phyloP scores from a whole-genome alignment of 2,113 vertebrate genomes.

The Thryonomys swinderianus region DNA sequence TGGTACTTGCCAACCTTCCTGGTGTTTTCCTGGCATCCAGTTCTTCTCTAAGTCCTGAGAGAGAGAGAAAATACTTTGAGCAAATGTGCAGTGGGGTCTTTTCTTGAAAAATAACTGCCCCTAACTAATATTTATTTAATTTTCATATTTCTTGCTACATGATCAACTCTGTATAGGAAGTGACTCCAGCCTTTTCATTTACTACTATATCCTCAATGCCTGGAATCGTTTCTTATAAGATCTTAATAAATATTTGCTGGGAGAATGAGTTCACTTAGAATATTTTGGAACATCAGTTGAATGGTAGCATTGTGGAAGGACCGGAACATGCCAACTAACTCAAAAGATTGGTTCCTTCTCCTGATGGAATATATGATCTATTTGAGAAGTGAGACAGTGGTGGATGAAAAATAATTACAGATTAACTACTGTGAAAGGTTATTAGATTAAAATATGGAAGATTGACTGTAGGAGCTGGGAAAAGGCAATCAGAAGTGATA shows the following conservation, averaged over 20 bases:
- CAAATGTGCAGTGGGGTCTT: background rate
- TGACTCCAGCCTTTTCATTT: background rate
- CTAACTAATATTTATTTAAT: slow-evolving; percentile 27
- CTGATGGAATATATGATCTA: background rate
- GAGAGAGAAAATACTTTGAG: slow-evolving; percentile 51
- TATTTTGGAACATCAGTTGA: background rate
- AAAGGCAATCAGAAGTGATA: background rate
- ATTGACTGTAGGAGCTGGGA: background rate
- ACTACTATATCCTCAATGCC: background rate
- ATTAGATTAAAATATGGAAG: background rate
- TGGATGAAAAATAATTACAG: slow-evolving; percentile 3
- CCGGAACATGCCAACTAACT: background rate
- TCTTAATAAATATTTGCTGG: slow-evolving; percentile 36
- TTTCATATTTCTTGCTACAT: background rate
- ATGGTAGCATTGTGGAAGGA: background rate
- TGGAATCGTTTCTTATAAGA: background rate
- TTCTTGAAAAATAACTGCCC: slow-evolving; percentile 29
- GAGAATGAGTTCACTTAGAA: slow-evolving; percentile 14
- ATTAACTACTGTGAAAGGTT: background rate
- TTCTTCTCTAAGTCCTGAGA: slow-evolving; percentile 3
- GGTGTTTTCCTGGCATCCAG: slow-evolving; percentile 37
- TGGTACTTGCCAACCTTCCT: slow-evolving; percentile 16
- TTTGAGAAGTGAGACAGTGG: background rate
- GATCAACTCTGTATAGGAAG: background rate
- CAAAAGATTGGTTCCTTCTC: background rate